A percentile compares a stretch with the other conserved stretches of the same genome.
phyloP scores from a whole-genome alignment of 2,113 vertebrate species.

The Potamarius usumacintae region DNA sequence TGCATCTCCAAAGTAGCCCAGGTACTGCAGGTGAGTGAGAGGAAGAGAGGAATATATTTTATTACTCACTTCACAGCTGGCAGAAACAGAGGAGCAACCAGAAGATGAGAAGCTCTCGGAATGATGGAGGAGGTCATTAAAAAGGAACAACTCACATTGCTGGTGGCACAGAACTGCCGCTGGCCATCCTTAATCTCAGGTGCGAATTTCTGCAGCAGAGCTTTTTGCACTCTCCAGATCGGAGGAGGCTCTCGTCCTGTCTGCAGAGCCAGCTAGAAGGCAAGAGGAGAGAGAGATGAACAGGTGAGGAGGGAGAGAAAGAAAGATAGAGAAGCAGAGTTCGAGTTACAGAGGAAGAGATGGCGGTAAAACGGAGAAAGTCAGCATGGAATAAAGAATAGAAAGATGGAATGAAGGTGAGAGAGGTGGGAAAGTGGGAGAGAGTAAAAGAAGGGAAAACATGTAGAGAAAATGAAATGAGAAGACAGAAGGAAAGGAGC shows the following conservation, averaged over 20 bases:
- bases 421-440: background rate
- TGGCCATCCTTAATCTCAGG: constrained; percentile 93
- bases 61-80: background rate
- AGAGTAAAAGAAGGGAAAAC: background rate
- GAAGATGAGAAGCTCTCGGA: background rate
- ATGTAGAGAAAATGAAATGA: background rate
- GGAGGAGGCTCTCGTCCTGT: constrained; percentile 88
- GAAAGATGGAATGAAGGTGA: background rate
- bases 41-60: background rate
- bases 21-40: constrained; percentile 72
- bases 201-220: constrained; percentile 90
- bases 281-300: background rate
- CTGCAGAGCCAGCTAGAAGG: constrained; percentile 81
- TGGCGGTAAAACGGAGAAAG: background rate
- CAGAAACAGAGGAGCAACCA: background rate
- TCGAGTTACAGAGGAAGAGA: background rate
- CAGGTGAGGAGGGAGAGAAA: background rate
- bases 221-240: constrained; percentile 93
- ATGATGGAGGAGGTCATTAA: background rate
- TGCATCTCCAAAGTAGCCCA: constrained; percentile 90
- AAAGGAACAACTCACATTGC: constrained; percentile 79
- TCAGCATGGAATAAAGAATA: background rate
- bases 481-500: background rate
- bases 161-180: constrained; percentile 90
- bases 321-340: background rate